Percentiles rank a stretch among this genome's conserved stretches.
These are phyloP conservation scores for Piscicola geometra DNA, from an alignment of 2,888 invertebrate species.

Conservation along the genomic window DNA sequence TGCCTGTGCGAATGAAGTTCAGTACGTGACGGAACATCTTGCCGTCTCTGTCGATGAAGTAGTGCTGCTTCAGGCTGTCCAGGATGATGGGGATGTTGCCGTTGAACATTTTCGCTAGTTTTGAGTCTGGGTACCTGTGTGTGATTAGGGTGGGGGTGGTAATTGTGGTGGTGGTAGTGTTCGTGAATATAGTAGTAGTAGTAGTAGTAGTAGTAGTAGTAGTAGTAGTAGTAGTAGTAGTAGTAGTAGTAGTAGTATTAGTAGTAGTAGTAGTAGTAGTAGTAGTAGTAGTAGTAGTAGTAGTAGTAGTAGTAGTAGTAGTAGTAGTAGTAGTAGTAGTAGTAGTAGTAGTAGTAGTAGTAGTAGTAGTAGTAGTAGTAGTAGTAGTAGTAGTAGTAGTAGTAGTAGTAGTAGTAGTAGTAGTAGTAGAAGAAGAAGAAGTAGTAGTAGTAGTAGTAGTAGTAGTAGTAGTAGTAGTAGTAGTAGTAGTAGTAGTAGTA, in stretches of 20 bases:
- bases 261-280: neutral
- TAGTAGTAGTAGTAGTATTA: too few species aligned
- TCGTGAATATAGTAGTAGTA: neutral
- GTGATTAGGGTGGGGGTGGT: neutral
- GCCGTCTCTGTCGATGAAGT: slow-evolving; percentile 96
- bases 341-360: slow-evolving; percentile 11
- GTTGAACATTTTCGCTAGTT: slow-evolving; percentile 85
- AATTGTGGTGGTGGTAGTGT: neutral
- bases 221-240: neutral
- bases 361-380: slow-evolving; percentile 11
- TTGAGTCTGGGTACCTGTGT: slow-evolving; percentile 80
- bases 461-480: slow-evolving; percentile 23
- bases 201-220: neutral
- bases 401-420: slow-evolving; percentile 11
- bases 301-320: neutral
- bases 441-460: slow-evolving; percentile 27
- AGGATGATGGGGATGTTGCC: slow-evolving; percentile 90
- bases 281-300: neutral
- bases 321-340: slow-evolving; percentile 19
- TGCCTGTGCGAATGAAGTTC: slow-evolving; percentile 88
- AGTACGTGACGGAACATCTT: slow-evolving; percentile 95
- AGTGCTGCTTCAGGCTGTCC: slow-evolving; percentile 92
- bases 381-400: slow-evolving; percentile 19
- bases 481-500: slow-evolving; percentile 23
- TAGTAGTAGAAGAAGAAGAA: neutral